Evolutionary conservation across 2,113 vertebrate species (phyloP).

Genomic region (Proteles cristata): DNA sequence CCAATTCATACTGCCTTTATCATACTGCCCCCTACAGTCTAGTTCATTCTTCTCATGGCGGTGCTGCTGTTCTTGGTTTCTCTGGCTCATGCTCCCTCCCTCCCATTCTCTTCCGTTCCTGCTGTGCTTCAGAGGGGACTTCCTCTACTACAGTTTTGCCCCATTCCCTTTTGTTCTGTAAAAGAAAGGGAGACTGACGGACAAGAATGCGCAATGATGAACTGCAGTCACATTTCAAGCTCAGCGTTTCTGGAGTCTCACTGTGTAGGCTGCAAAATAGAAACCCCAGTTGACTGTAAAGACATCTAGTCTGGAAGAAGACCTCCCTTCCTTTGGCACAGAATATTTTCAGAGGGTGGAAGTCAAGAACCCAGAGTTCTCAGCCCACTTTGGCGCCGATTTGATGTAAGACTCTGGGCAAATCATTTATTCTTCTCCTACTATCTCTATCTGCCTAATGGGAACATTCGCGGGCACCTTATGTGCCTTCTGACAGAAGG

Average conservation of each 20-base stretch:
- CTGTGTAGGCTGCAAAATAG: neutral
- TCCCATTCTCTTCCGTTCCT: neutral
- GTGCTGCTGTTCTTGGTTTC: neutral
- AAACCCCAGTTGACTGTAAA: conserved; percentile 33
- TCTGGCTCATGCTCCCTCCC: neutral
- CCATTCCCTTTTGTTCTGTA: neutral
- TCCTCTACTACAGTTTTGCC: neutral
- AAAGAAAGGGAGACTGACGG: conserved; percentile 1
- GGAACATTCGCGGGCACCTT: neutral
- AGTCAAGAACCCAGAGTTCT: neutral
- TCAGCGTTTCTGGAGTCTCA: conserved; percentile 23
- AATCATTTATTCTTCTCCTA: neutral
- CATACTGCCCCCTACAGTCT: conserved; percentile 70
- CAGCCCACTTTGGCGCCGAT: neutral
- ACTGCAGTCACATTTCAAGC: neutral
- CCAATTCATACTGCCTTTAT: conserved; percentile 10
- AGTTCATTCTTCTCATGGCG: neutral
- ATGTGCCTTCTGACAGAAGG: neutral
- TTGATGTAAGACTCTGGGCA: neutral
- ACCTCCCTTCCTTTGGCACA: neutral
- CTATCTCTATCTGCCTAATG: neutral
- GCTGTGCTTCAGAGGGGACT: neutral
- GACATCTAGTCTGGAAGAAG: conserved; percentile 4
- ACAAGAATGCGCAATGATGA: neutral
- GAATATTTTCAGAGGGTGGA: neutral